A percentile compares a stretch with the other conserved stretches of the same genome.
phyloP scores from a whole-genome alignment of 2,888 invertebrate species.

The Steinernema carpocapsae region DNA sequence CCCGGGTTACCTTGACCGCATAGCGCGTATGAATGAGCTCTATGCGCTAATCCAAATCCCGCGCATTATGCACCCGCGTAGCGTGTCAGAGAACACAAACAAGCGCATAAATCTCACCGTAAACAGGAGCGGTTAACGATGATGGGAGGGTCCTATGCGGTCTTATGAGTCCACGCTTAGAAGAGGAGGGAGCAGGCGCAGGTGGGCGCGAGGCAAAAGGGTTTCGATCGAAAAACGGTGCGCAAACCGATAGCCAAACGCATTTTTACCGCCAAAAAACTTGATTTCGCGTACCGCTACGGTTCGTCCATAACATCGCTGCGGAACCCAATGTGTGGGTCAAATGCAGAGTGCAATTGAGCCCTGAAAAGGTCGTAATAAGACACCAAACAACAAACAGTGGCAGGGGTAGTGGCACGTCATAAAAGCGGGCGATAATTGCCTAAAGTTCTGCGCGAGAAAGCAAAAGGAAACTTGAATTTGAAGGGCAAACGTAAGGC shows the following conservation, averaged over 20 bases:
- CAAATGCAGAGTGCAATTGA: too few species aligned
- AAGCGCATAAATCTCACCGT: conserved; percentile 16
- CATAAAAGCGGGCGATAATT: too few species aligned
- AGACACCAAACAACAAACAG: too few species aligned
- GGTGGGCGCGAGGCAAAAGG: not conserved
- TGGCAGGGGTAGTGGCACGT: too few species aligned
- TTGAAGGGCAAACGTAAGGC: too few species aligned
- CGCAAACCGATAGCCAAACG: not conserved
- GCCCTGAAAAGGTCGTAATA: too few species aligned
- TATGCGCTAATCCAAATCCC: conserved; percentile 5
- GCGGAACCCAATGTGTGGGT: not conserved
- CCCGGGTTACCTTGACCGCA: not conserved
- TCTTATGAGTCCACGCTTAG: too few species aligned
- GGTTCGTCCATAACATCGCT: not conserved
- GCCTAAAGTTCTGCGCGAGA: too few species aligned
- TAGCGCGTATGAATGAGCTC: too few species aligned
- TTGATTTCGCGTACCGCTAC: not conserved
- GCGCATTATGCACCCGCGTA: not conserved
- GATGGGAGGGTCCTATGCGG: too few species aligned
- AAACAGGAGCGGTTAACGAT: conserved; percentile 14
- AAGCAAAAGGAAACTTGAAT: too few species aligned
- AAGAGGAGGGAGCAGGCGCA: not conserved
- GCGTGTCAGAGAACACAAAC: not conserved
- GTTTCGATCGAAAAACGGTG: not conserved
- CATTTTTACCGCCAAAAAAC: not conserved